Conservation (phyloP, 2,113 vertebrate species). For the Hyla sarda region DNA sequence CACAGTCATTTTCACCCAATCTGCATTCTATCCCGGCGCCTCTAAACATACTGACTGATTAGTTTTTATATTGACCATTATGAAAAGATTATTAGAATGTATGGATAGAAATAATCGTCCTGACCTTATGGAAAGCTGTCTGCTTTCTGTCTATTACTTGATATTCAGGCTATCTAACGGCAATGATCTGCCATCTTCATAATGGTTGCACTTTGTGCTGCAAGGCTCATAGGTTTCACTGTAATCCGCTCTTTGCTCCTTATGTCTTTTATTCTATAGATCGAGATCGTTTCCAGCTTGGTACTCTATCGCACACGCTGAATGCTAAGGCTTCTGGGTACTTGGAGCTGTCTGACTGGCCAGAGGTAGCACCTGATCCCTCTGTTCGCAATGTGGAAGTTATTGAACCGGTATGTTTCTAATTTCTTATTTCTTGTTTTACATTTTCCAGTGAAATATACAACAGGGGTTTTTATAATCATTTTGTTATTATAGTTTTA, state of each 20-base stretch:
- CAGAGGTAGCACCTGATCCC: slow-evolving; percentile 87
- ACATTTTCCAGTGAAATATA: too few relatives aligned
- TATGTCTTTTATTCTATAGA: slow-evolving; percentile 73
- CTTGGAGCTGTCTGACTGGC: slow-evolving; percentile 94
- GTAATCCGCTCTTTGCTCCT: slow-evolving; percentile 23
- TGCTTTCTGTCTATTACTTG: slow-evolving; percentile 84
- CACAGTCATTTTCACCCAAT: slow-evolving; percentile 88
- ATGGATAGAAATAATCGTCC: slow-evolving; percentile 82
- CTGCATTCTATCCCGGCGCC: slow-evolving; percentile 86
- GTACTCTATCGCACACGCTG: slow-evolving; percentile 92
- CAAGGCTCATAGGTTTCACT: slow-evolving; percentile 67
- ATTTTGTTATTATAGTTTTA: too few relatives aligned
- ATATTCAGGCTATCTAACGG: slow-evolving; percentile 81
- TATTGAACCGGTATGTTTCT: slow-evolving; percentile 82
- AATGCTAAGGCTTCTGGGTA: slow-evolving; percentile 88
- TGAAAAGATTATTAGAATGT: slow-evolving; percentile 85
- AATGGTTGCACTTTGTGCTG: slow-evolving; percentile 73
- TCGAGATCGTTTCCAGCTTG: slow-evolving; percentile 93
- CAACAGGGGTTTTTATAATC: too few relatives aligned
- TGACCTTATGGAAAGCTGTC: slow-evolving; percentile 81
- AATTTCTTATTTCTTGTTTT: too few relatives aligned
- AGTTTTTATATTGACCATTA: slow-evolving; percentile 88
- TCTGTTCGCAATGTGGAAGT: slow-evolving; percentile 92
- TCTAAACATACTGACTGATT: slow-evolving; percentile 87
- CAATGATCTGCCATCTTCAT: slow-evolving; percentile 79